Percentiles rank a stretch among this genome's conserved stretches.
These are phyloP conservation scores for Macrosteles quadrilineatus DNA, from an alignment of 1,140 invertebrate species.

Conservation along the genomic window DNA sequence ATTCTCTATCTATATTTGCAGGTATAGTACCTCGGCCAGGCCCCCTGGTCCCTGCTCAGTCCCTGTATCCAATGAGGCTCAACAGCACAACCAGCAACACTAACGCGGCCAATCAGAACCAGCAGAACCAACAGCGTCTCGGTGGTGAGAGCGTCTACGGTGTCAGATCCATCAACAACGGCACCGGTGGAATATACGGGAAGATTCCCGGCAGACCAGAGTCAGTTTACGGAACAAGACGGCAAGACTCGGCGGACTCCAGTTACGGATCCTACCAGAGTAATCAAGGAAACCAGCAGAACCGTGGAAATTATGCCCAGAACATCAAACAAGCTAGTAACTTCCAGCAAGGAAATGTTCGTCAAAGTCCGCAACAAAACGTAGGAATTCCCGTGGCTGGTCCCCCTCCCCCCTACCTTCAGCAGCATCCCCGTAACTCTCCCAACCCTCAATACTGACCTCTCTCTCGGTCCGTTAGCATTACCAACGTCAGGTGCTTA, in stretches of 20 bases:
- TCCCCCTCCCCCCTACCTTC: slow-evolving; percentile 25
- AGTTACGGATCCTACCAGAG: slow-evolving; percentile 35
- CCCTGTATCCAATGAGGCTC: slow-evolving; percentile 42
- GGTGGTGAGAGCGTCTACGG: slow-evolving; percentile 34
- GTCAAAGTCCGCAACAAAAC: slow-evolving; percentile 28
- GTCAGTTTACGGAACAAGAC: slow-evolving; percentile 36
- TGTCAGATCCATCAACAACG: slow-evolving; percentile 23
- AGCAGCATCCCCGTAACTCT: slow-evolving; percentile 30
- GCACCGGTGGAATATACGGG: slow-evolving; percentile 36
- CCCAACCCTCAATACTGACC: slow-evolving; percentile 33
- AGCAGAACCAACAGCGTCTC: slow-evolving; percentile 43
- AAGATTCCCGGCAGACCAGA: slow-evolving; percentile 39
- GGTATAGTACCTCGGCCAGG: slow-evolving; percentile 61
- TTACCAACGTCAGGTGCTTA: too few species aligned
- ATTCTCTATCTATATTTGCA: slow-evolving; percentile 58
- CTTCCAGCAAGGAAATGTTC: slow-evolving; percentile 27
- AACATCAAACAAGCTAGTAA: slow-evolving; percentile 14
- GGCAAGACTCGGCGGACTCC: slow-evolving; percentile 37
- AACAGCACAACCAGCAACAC: slow-evolving; percentile 32
- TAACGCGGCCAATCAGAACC: slow-evolving; percentile 41
- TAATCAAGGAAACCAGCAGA: slow-evolving; percentile 27
- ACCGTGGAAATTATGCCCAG: slow-evolving; percentile 4
- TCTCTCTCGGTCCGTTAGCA: too few species aligned
- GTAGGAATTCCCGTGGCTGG: slow-evolving; percentile 29
- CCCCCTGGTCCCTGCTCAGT: slow-evolving; percentile 69